Conservation (phyloP, 2,888 invertebrate species). For the Magallana nippona region DNA sequence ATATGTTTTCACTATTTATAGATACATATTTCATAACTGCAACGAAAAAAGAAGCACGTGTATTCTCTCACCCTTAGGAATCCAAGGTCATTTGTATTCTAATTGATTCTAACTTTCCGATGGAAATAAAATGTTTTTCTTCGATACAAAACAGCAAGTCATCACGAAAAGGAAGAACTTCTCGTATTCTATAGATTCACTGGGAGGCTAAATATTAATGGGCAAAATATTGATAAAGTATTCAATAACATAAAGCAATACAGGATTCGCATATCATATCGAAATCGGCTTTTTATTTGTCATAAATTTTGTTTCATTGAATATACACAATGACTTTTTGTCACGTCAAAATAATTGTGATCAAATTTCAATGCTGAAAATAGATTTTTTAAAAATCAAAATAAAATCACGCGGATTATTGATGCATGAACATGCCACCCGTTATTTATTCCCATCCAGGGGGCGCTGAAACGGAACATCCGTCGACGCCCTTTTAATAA, state of each 20-base stretch:
- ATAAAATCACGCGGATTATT: slow-evolving; percentile 4
- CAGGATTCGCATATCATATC: background rate
- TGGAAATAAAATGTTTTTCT: background rate
- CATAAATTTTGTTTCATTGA: background rate
- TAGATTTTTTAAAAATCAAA: slow-evolving; percentile 6
- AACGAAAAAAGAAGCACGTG: no score
- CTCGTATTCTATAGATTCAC: slow-evolving; percentile 7
- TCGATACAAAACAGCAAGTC: slow-evolving; percentile 10
- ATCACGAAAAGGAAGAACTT: background rate
- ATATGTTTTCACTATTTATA: no score
- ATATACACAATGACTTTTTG: background rate
- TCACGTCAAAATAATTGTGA: background rate
- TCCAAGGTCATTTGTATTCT: no score
- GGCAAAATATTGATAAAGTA: slow-evolving; percentile 22
- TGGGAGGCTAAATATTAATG: slow-evolving; percentile 2
- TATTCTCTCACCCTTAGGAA: no score
- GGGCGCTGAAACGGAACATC: background rate
- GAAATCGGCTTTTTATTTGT: background rate
- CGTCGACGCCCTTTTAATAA: background rate
- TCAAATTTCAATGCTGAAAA: slow-evolving; percentile 25
- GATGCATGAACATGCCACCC: no score
- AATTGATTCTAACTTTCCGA: background rate
- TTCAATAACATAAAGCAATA: background rate
- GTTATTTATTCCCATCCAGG: background rate
- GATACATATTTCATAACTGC: no score